These are phyloP conservation scores for Imbricaverruca yamaguchii DNA, from an alignment of 2,888 invertebrate species.

Conservation along the genomic window DNA sequence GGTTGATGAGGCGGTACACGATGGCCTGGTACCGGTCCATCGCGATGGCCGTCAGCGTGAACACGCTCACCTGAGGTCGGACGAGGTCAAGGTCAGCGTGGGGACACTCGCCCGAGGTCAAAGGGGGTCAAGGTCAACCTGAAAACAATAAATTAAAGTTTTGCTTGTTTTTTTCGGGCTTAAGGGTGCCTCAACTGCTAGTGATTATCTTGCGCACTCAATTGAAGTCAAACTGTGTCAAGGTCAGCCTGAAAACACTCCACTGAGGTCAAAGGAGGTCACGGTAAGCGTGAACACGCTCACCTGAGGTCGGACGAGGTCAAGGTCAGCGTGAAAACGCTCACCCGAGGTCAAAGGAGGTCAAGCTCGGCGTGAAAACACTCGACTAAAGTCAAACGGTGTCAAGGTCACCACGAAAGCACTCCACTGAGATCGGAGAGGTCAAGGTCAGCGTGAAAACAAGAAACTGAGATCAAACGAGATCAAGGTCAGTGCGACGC, in stretches of 20 bases:
- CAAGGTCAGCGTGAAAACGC: not conserved
- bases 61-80: conserved; percentile 47
- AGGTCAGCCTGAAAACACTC: too few species aligned
- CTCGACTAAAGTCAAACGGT: too few species aligned
- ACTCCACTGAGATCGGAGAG: conserved; percentile 78
- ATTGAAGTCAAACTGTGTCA: too few species aligned
- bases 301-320: conserved; percentile 22
- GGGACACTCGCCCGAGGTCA: too few species aligned
- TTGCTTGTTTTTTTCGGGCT: too few species aligned
- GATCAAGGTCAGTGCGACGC: conserved; percentile 21
- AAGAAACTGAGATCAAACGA: conserved; percentile 25
- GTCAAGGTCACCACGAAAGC: too few species aligned
- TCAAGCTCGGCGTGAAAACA: not conserved
- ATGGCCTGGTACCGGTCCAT: conserved; percentile 65
- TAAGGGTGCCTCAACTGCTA: too few species aligned
- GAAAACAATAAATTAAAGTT: not conserved
- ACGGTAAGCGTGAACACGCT: conserved; percentile 73
- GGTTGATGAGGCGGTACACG: conserved; percentile 48
- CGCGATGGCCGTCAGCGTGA: conserved; percentile 78
- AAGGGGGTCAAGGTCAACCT: not conserved
- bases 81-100: conserved; percentile 22
- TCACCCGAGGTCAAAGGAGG: not conserved
- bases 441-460: conserved; percentile 80
- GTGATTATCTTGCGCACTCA: too few species aligned
- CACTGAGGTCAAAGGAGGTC: conserved; percentile 62